Conservation (phyloP, 1,140 invertebrate genomes). For the Nasonia giraulti region DNA sequence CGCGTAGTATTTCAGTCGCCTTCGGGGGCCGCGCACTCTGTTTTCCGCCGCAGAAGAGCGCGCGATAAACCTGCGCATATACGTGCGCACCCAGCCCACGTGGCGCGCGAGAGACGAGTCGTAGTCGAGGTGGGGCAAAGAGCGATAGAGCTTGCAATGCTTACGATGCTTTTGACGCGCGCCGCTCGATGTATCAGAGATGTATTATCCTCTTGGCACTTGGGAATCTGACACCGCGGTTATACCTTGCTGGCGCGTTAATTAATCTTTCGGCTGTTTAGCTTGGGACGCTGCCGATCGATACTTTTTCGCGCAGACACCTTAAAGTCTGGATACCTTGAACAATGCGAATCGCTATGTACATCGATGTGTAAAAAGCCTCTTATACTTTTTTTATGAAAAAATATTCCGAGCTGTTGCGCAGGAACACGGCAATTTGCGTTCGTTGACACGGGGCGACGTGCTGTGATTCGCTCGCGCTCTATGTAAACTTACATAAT, state of each 20-base stretch:
- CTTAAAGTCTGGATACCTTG: too few relatives aligned
- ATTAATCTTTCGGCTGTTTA: constrained; percentile 45
- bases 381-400: too few relatives aligned
- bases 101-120: neutral
- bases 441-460: too few relatives aligned
- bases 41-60: constrained; percentile 48
- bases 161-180: neutral
- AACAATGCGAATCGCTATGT: too few relatives aligned
- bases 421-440: too few relatives aligned
- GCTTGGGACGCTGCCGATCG: neutral
- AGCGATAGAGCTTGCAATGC: neutral
- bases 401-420: too few relatives aligned
- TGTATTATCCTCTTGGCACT: constrained; percentile 23
- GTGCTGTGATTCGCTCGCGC: too few relatives aligned
- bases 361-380: too few relatives aligned
- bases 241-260: constrained; percentile 38
- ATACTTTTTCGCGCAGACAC: too few relatives aligned
- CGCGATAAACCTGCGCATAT: neutral
- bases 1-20: constrained; percentile 51
- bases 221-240: constrained; percentile 44
- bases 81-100: neutral
- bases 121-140: neutral
- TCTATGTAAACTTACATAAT: too few relatives aligned
- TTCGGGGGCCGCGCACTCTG: constrained; percentile 1
- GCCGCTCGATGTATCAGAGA: neutral